Conservation (phyloP, 1,140 invertebrate genomes). For the Oedothorax gibbosus region DNA sequence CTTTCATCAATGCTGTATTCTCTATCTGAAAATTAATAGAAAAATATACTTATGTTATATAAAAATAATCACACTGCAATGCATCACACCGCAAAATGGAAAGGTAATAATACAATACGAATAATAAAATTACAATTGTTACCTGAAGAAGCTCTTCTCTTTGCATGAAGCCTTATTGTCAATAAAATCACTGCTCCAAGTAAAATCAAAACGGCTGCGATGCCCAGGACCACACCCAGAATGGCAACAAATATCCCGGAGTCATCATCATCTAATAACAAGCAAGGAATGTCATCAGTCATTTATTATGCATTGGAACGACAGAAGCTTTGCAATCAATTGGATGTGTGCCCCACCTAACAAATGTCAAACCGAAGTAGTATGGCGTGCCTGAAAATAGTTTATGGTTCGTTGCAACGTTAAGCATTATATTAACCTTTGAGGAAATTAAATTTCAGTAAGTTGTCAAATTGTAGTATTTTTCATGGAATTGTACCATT, state of each 20-base stretch:
- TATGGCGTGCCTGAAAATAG: too few relatives aligned
- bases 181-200: constrained; percentile 19
- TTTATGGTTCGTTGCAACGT: too few relatives aligned
- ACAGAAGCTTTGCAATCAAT: too few relatives aligned
- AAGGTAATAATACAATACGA: background rate
- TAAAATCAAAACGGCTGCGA: constrained; percentile 9
- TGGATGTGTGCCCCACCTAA: too few relatives aligned
- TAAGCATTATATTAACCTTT: too few relatives aligned
- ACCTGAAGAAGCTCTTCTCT: constrained; percentile 34
- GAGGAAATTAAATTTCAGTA: too few relatives aligned
- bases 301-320: too few relatives aligned
- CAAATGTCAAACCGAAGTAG: too few relatives aligned
- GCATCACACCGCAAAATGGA: background rate
- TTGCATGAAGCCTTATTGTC: constrained; percentile 20
- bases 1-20: background rate
- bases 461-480: too few relatives aligned
- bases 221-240: constrained; percentile 28
- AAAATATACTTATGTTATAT: background rate
- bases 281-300: background rate
- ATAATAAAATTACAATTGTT: background rate
- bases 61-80: too few relatives aligned
- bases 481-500: too few relatives aligned
- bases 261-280: constrained; percentile 33
- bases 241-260: constrained; percentile 23
- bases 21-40: constrained; percentile 20